phyloP scores from a whole-genome alignment of 2,113 vertebrate species.

The Scytalopus superciliaris region DNA sequence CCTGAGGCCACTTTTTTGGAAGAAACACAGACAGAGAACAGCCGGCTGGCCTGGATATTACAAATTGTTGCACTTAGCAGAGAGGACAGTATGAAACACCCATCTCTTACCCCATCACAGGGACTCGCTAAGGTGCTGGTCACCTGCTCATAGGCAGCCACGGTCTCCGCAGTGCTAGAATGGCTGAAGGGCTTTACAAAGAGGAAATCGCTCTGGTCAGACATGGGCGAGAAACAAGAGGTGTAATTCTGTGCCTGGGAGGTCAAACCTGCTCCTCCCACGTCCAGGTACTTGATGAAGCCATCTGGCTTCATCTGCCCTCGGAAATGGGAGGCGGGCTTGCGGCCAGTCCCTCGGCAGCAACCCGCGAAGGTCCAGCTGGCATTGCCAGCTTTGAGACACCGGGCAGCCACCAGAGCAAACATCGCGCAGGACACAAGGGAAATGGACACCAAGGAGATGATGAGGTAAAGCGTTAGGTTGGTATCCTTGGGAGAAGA shows the following conservation, averaged over 20 bases:
- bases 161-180: conserved; percentile 70
- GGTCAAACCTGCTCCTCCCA: conserved; percentile 81
- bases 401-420: conserved; percentile 76
- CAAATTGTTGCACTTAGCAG: neutral
- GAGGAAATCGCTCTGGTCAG: conserved; percentile 88
- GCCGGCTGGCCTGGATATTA: neutral
- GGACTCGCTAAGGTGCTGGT: conserved; percentile 67
- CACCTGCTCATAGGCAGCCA: conserved; percentile 65
- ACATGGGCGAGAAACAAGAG: conserved; percentile 86
- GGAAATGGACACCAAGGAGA: conserved; percentile 84
- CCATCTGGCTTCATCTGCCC: conserved; percentile 87
- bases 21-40: neutral
- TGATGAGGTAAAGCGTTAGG: conserved; percentile 84
- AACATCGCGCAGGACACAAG: conserved; percentile 81
- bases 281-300: conserved; percentile 90
- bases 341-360: conserved; percentile 75
- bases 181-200: conserved; percentile 85
- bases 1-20: neutral
- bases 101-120: conserved; percentile 66
- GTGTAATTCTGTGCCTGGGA: conserved; percentile 82
- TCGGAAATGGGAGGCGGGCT: conserved; percentile 81
- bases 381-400: conserved; percentile 68
- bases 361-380: conserved; percentile 69
- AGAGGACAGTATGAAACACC: neutral
- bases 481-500: conserved; percentile 74